Conservation (phyloP, 2,113 vertebrate genomes). For the Buteo buteo region DNA sequence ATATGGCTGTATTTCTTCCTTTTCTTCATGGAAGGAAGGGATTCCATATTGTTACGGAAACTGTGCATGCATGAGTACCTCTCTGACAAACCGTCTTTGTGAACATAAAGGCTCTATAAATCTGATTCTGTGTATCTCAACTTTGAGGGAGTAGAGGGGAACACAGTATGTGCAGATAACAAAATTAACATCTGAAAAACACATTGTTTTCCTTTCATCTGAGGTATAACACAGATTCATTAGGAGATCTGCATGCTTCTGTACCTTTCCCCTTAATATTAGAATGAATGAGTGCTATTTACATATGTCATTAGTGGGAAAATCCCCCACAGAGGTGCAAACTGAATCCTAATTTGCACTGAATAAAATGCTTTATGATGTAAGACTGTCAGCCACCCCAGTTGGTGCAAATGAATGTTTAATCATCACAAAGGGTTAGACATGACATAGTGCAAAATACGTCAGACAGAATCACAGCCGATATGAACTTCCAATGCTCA, state of each 20-base stretch:
- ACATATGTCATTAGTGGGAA: slow-evolving; percentile 63
- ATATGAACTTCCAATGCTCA: not conserved
- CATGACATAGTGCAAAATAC: not conserved
- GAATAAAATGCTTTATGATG: slow-evolving; percentile 59
- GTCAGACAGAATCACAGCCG: not conserved
- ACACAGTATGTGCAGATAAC: not conserved
- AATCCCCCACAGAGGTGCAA: slow-evolving; percentile 51
- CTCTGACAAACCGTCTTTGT: slow-evolving; percentile 21
- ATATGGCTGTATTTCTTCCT: slow-evolving; percentile 44
- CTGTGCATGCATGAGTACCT: slow-evolving; percentile 17
- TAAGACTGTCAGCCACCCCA: slow-evolving; percentile 39
- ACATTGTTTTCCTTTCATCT: slow-evolving; percentile 58
- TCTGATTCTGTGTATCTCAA: slow-evolving; percentile 17
- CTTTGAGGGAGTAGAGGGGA: slow-evolving; percentile 2
- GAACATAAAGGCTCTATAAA: slow-evolving; percentile 44
- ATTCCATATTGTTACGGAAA: not conserved
- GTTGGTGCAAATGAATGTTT: slow-evolving; percentile 14
- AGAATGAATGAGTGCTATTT: slow-evolving; percentile 57
- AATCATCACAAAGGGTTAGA: slow-evolving; percentile 44
- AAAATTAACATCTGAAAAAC: slow-evolving; percentile 54
- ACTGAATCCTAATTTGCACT: slow-evolving; percentile 57
- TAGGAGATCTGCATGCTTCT: slow-evolving; percentile 56
- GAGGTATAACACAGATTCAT: slow-evolving; percentile 53
- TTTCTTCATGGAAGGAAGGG: slow-evolving; percentile 4
- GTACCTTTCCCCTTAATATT: slow-evolving; percentile 52